Evolutionary conservation across 1,140 invertebrate genomes (phyloP).

Genomic region (Aphis gossypii): DNA sequence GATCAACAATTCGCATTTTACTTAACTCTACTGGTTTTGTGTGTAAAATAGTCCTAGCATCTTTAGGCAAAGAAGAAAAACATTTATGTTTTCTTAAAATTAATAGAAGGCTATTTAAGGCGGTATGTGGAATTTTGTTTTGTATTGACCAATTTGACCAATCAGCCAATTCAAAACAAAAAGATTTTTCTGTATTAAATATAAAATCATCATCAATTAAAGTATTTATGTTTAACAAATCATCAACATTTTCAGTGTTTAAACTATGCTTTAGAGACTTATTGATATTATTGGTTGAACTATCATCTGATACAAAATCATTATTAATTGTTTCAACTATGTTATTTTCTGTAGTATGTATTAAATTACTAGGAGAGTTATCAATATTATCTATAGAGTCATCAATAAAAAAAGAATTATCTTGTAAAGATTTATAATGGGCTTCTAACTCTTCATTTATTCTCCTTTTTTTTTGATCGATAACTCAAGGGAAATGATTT

Average conservation of each 20-base stretch:
- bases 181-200: neutral
- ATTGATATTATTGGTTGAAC: neutral
- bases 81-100: conserved; percentile 25
- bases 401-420: neutral
- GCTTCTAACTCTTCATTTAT: neutral
- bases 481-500: neutral
- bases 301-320: neutral
- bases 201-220: neutral
- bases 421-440: neutral
- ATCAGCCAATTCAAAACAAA: neutral
- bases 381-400: neutral
- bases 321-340: neutral
- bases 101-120: neutral
- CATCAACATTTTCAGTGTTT: neutral
- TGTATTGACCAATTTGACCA: conserved; percentile 15
- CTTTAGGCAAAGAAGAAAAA: neutral
- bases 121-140: conserved; percentile 28
- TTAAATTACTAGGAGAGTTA: neutral
- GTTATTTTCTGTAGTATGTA: neutral
- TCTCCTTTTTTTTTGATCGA: neutral
- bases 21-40: neutral
- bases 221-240: neutral
- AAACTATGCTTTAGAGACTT: neutral
- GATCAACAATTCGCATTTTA: neutral
- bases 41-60: conserved; percentile 15